Evolutionary conservation across 1,140 invertebrate species (phyloP), one percentile per base, ranked within the genome.

Genomic region (Chionoecetes opilio): DNA sequence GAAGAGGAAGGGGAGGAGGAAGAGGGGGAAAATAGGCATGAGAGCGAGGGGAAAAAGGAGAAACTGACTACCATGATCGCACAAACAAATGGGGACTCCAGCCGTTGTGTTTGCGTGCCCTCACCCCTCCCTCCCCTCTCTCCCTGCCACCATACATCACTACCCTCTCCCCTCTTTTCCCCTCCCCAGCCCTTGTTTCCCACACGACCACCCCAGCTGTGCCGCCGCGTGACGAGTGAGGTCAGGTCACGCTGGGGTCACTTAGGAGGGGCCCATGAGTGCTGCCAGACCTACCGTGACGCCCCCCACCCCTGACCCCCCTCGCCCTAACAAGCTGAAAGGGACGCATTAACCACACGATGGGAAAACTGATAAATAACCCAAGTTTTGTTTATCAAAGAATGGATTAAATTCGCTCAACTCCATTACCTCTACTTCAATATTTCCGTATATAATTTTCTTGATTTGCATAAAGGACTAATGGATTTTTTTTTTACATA

Each of bases 201-300:
- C 88, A 90, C 88, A 90, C 38, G 53, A n/a, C n/a, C 38, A 32
- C 88, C 38, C 88, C 38, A 53, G 37, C n/a, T 14, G 38, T 89
- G 87, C n/a, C 38, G 21, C 41, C 37, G n/a, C 38, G 38, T 90
- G 88, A 90, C 38, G 41, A 31, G 21, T 90, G 88, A 90, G 38
- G 88, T 90, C 88, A 90, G 26, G n/a, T 53, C 88, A 14, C 6
- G 26, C 8, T 75, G 63, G 63, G 63, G 63, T 75, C 63, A 75
- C 63, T n/a, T 75, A 8, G 63, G n/a, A n/a, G 63, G 63, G 26
- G 63, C 21, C 63, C 5, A 6, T 75, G 63, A 75, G 63, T 75
- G 63, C 63, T 75, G 21, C 5, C 63, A 75, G 8, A 75, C 63
- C 63, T 26, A 17, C n/a, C 6, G 63, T 75, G 63, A 21, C 21